Evolutionary conservation across 2,888 invertebrate species (phyloP).

Genomic region (Lasioglossum leucozonium): DNA sequence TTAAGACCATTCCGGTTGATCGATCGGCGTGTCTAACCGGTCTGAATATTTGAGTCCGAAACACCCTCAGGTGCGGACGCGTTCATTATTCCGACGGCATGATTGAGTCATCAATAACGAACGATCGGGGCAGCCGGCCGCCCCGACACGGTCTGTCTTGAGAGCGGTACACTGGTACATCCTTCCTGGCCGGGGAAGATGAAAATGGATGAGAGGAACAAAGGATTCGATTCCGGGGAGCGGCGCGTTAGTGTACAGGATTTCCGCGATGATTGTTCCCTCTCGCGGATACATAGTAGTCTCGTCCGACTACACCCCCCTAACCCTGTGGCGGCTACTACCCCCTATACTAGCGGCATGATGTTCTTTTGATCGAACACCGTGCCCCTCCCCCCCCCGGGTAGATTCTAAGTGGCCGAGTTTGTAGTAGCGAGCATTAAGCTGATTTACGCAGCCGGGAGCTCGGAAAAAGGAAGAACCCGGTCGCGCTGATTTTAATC

Average conservation of each 20-base stretch:
- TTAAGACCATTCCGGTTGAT: conserved; percentile 11
- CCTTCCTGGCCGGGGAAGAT: neutral
- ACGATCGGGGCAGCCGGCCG: neutral
- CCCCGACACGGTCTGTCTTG: neutral
- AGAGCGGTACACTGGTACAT: neutral
- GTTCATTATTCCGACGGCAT: conserved; percentile 1
- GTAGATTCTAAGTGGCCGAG: conserved; percentile 28
- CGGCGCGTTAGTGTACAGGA: neutral
- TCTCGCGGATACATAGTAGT: neutral
- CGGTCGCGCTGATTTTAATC: conserved; percentile 62
- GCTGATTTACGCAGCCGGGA: conserved; percentile 54
- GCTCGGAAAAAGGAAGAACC: conserved; percentile 41
- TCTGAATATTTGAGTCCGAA: conserved; percentile 18
- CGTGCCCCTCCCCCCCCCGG: neutral
- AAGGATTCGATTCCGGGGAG: neutral
- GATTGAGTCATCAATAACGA: conserved; percentile 16
- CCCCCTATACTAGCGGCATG: neutral
- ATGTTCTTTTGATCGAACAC: conserved; percentile 3
- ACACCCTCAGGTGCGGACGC: neutral
- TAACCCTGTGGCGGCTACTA: too few species aligned
- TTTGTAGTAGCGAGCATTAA: conserved; percentile 40
- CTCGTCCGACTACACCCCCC: too few species aligned
- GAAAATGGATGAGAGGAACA: neutral
- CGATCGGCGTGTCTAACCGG: neutral
- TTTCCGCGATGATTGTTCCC: neutral